Percentiles rank a stretch among this genome's conserved stretches.
These are phyloP conservation scores for Spea multiplicata DNA, from an alignment of 2,113 vertebrate genomes.

Conservation along the genomic window DNA sequence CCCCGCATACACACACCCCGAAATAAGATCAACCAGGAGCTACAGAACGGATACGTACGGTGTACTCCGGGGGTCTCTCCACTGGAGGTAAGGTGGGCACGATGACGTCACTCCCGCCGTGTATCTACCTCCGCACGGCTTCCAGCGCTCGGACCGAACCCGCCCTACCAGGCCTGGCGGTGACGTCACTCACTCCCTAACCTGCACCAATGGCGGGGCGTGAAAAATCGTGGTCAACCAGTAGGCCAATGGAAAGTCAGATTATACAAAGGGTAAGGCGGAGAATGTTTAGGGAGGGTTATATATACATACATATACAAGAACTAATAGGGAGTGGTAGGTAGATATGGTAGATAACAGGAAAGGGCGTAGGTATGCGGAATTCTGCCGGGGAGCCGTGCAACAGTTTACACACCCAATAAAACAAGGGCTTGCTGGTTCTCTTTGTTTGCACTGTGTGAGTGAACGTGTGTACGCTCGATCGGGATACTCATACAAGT, in stretches of 20 bases:
- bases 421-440: too few species aligned
- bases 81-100: not conserved
- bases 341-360: not conserved
- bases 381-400: not conserved
- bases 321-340: not conserved
- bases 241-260: not conserved
- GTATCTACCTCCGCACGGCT: constrained; percentile 1
- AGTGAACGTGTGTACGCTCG: too few species aligned
- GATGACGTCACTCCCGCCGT: constrained; percentile 22
- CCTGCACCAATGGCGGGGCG: not conserved
- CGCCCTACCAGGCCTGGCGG: constrained; percentile 11
- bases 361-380: not conserved
- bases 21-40: too few species aligned
- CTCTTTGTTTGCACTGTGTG: too few species aligned
- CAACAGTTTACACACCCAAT: too few species aligned
- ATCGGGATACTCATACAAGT: too few species aligned
- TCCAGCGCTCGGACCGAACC: constrained; percentile 8
- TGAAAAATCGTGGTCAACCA: not conserved
- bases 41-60: not conserved
- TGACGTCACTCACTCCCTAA: constrained; percentile 11
- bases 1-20: too few species aligned
- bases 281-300: not conserved
- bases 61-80: not conserved
- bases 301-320: not conserved
- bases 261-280: not conserved